phyloP scores from a whole-genome alignment of 2,797 vertebrate species.

The Hephaestus fuliginosus region DNA sequence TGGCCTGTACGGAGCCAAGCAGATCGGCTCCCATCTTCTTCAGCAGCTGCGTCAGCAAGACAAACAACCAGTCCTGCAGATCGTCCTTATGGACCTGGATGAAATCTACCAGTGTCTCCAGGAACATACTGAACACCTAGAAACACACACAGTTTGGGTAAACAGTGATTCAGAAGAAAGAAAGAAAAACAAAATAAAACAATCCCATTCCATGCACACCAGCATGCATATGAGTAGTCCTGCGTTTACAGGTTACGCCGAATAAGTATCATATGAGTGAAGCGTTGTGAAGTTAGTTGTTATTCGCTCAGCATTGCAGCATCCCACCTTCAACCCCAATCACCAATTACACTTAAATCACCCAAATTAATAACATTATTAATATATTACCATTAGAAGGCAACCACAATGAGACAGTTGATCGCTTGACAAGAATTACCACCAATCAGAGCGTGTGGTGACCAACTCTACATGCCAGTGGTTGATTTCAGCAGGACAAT shows the following conservation, averaged over 20 bases:
- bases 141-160: conserved; percentile 70
- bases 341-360: conserved; percentile 38
- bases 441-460: conserved; percentile 24
- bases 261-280: conserved; percentile 23
- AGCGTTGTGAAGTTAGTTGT: conserved; percentile 64
- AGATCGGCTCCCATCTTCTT: conserved; percentile 99
- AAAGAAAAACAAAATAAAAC: not conserved
- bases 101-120: conserved; percentile 98
- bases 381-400: conserved; percentile 24
- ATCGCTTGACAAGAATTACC: conserved; percentile 7
- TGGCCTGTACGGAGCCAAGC: conserved; percentile 97
- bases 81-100: conserved; percentile 96
- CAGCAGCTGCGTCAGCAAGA: conserved; percentile 94
- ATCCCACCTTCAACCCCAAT: conserved; percentile 44
- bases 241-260: conserved; percentile 19
- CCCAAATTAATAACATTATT: conserved; percentile 15
- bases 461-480: conserved; percentile 43
- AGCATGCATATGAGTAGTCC: conserved; percentile 30
- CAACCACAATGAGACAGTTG: conserved; percentile 28
- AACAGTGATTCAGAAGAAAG: not conserved
- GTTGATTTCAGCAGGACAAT: conserved; percentile 37
- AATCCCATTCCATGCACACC: conserved; percentile 20
- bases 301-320: conserved; percentile 45
- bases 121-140: conserved; percentile 99
- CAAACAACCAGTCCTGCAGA: conserved; percentile 97